Conservation (phyloP, 2,888 invertebrate species). For the Physocephala rufipes region DNA sequence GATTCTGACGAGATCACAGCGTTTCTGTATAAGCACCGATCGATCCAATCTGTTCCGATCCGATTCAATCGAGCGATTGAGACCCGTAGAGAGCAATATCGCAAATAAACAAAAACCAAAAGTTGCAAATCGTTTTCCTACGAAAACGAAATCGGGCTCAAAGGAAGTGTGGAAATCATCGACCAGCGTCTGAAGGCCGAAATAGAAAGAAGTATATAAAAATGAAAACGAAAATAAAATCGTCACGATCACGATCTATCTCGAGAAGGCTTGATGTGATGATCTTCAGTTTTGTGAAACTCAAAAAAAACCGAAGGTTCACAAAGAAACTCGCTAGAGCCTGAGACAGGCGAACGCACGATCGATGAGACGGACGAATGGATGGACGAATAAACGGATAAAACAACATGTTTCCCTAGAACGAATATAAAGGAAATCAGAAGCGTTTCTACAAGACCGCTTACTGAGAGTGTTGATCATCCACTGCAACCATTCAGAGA, state of each 20-base stretch:
- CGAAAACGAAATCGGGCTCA: neutral
- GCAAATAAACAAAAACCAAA: neutral
- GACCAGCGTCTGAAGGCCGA: neutral
- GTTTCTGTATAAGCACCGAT: neutral
- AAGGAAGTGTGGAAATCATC: neutral
- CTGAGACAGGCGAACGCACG: neutral
- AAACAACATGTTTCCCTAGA: too few species aligned
- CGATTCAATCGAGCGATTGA: slow-evolving; percentile 15
- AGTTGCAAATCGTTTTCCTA: neutral
- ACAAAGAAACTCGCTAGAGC: too few species aligned
- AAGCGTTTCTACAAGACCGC: too few species aligned
- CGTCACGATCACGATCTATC: slow-evolving; percentile 29
- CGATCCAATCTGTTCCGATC: too few species aligned
- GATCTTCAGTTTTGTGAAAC: neutral
- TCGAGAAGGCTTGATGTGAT: neutral
- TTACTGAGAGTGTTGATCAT: too few species aligned
- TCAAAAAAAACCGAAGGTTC: neutral
- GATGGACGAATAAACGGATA: neutral
- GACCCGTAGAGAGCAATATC: slow-evolving; percentile 18
- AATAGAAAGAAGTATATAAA: slow-evolving; percentile 20
- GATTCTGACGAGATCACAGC: slow-evolving; percentile 12
- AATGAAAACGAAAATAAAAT: slow-evolving; percentile 31
- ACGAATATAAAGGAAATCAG: too few species aligned
- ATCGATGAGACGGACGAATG: neutral
- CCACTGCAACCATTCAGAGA: too few species aligned